Percentiles rank a stretch among this genome's conserved stretches.
Conservation (phyloP, 2,797 vertebrate genomes). For the Kryptopterus vitreolus region DNA sequence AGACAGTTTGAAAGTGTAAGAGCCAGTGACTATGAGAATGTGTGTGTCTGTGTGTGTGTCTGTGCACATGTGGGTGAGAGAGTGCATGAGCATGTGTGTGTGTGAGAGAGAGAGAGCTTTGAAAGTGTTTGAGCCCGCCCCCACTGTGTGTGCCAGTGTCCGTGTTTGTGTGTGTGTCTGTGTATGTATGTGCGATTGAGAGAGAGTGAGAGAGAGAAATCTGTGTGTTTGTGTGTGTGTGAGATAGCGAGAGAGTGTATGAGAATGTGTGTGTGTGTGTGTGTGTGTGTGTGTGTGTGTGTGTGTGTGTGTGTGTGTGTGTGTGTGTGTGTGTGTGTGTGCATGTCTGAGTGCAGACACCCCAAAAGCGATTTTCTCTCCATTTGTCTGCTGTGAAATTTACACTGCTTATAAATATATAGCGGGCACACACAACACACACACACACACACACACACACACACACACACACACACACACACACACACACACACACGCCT, state of each 20-base stretch:
- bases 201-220: neutral
- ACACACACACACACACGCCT: neutral
- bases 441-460: neutral
- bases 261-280: neutral
- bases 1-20: no score
- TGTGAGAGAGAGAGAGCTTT: no score
- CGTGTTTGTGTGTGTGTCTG: neutral
- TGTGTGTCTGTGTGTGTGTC: neutral
- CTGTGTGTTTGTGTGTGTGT: neutral
- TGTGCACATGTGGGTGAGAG: no score
- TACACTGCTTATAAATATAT: neutral
- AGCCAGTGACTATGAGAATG: no score
- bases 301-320: slow-evolving; percentile 12
- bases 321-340: slow-evolving; percentile 31
- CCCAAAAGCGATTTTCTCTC: neutral
- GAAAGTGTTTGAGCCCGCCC: no score
- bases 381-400: slow-evolving; percentile 11
- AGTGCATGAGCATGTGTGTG: no score
- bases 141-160: neutral
- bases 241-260: neutral
- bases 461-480: neutral
- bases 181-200: neutral
- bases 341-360: neutral
- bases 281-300: neutral
- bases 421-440: neutral